A percentile compares a stretch with the other conserved stretches of the same genome.
Evolutionary conservation across 2,113 vertebrate species (phyloP).

Genomic region (Heteronetta atricapilla): DNA sequence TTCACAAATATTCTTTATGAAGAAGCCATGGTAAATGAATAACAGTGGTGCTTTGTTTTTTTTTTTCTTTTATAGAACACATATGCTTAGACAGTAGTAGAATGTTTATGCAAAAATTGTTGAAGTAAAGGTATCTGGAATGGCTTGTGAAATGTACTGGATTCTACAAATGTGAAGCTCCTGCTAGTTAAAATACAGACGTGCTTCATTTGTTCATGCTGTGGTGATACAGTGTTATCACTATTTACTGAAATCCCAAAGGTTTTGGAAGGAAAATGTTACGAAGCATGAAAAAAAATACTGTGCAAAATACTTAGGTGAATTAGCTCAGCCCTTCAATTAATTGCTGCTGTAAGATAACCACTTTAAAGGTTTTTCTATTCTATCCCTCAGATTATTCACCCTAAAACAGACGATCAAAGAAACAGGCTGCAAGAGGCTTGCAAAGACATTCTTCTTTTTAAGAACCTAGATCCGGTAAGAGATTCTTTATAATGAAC

Average conservation of each 20-base stretch:
- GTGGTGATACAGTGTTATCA: not conserved
- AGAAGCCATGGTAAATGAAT: not conserved
- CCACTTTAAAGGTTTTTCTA: slow-evolving; percentile 28
- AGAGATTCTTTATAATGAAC: slow-evolving; percentile 58
- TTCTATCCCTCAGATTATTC: slow-evolving; percentile 84
- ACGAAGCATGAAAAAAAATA: not conserved
- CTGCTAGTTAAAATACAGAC: not conserved
- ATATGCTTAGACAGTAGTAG: not conserved
- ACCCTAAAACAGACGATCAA: slow-evolving; percentile 98
- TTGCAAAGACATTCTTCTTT: slow-evolving; percentile 96
- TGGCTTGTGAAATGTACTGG: not conserved
- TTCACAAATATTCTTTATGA: not conserved
- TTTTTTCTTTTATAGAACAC: not conserved
- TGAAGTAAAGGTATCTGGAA: not conserved
- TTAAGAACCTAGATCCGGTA: slow-evolving; percentile 97
- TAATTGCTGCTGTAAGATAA: not conserved
- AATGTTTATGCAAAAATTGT: not conserved
- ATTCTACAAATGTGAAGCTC: not conserved
- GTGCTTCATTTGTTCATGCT: not conserved
- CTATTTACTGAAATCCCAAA: not conserved
- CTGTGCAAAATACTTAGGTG: not conserved
- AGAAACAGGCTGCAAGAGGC: slow-evolving; percentile 96
- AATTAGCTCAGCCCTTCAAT: slow-evolving; percentile 5
- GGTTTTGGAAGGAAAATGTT: not conserved
- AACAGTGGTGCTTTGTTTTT: not conserved